These are phyloP conservation scores for Kobus ellipsiprymnus DNA, from an alignment of 2,113 vertebrate species.

Conservation along the genomic window DNA sequence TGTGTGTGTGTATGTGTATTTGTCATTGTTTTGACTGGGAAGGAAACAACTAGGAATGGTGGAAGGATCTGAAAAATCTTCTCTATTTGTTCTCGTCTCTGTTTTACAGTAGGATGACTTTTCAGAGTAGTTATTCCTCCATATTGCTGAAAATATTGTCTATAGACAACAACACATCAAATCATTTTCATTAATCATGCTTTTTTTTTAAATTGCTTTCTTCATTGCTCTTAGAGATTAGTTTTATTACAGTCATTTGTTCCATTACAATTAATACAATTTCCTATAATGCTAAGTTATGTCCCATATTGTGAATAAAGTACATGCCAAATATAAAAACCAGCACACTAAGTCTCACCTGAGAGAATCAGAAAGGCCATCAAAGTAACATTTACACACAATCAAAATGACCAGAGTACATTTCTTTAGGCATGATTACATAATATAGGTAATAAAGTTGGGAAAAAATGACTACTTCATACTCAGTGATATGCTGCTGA, in stretches of 20 bases:
- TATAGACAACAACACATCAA: slow-evolving; percentile 62
- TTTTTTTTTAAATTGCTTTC: background rate
- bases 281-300: background rate
- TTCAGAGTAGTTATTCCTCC: background rate
- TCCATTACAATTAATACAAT: background rate
- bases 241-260: background rate
- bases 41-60: background rate
- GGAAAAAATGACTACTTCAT: background rate
- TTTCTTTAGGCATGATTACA: background rate
- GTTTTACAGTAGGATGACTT: background rate
- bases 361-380: background rate
- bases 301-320: background rate
- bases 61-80: background rate
- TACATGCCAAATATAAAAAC: background rate
- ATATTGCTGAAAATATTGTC: background rate
- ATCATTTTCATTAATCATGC: slow-evolving; percentile 37
- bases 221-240: slow-evolving; percentile 27
- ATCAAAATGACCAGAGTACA: background rate
- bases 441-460: background rate
- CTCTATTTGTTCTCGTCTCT: background rate
- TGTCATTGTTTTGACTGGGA: background rate
- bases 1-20: background rate
- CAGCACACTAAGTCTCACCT: background rate
- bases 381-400: background rate
- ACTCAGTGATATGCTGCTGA: background rate